Evolutionary conservation across 2,113 vertebrate genomes (phyloP).

Genomic region (Siniperca chuatsi): DNA sequence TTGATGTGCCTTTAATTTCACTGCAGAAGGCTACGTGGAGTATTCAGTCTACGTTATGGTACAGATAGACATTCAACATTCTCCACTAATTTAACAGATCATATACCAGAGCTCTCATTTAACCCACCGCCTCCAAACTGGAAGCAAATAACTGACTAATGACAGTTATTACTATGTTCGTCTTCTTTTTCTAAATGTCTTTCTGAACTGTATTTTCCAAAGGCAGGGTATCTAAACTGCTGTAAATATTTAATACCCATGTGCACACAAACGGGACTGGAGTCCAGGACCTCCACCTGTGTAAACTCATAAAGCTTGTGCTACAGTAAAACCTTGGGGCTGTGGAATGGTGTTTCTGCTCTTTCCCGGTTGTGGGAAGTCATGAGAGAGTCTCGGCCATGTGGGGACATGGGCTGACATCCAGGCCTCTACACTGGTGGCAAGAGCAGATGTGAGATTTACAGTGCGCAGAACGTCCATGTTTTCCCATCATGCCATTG

Average conservation of each 20-base stretch:
- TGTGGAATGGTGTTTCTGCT: constrained; percentile 51
- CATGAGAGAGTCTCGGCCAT: constrained; percentile 47
- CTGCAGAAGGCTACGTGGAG: constrained; percentile 23
- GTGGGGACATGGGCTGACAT: constrained; percentile 59
- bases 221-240: constrained; percentile 50
- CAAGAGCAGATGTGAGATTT: constrained; percentile 71
- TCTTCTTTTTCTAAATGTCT: constrained; percentile 39
- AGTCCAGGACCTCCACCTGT: constrained; percentile 74
- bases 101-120: constrained; percentile 46
- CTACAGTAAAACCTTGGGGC: constrained; percentile 50
- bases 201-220: constrained; percentile 53
- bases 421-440: constrained; percentile 47
- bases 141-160: constrained; percentile 56
- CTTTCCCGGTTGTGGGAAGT: constrained; percentile 53
- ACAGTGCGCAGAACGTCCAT: constrained; percentile 48
- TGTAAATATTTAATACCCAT: constrained; percentile 69
- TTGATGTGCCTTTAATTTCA: constrained; percentile 75
- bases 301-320: constrained; percentile 71
- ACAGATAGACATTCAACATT: constrained; percentile 51
- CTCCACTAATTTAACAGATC: constrained; percentile 65
- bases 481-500: constrained; percentile 61
- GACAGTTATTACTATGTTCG: constrained; percentile 30
- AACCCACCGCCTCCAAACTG: constrained; percentile 20
- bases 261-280: constrained; percentile 47
- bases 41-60: constrained; percentile 55